Evolutionary conservation across 2,113 vertebrate species (phyloP).

Genomic region (Donacobius atricapilla): DNA sequence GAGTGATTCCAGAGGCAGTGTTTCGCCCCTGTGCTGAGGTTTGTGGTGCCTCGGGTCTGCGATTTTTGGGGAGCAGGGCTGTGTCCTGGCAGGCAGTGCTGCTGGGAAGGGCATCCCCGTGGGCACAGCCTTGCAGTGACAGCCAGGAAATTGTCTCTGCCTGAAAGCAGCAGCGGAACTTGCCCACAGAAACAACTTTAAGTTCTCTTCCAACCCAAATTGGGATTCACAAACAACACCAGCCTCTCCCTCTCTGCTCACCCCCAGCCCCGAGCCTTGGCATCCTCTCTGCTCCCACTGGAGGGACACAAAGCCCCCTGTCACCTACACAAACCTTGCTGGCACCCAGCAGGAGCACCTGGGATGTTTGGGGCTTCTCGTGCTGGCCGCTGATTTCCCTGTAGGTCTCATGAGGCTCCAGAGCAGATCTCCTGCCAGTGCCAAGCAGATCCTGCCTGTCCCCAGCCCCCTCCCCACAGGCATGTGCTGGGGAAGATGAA

Average conservation of each 20-base stretch:
- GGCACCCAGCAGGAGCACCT: neutral
- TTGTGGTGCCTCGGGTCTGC: neutral
- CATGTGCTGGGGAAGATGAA: too few species aligned
- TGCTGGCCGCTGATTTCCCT: neutral
- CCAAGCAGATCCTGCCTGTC: neutral
- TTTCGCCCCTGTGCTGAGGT: neutral
- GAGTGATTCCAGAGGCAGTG: neutral
- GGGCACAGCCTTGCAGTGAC: neutral
- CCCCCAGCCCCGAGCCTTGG: fast-evolving
- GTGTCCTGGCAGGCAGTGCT: neutral
- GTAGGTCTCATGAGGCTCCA: fast-evolving
- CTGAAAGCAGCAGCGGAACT: neutral
- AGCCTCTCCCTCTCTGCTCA: neutral
- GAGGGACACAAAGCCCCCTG: neutral
- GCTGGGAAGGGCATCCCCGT: neutral
- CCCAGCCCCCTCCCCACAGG: neutral
- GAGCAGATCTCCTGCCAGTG: neutral
- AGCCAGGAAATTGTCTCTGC: neutral
- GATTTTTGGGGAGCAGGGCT: neutral
- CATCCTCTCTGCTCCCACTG: neutral
- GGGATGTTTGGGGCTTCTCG: fast-evolving
- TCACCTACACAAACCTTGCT: neutral
- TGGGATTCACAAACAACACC: neutral
- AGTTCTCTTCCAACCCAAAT: neutral
- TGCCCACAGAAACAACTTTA: neutral